Base-by-base conservation (phyloP, 2,113 vertebrate species). In the Chlorodrepanis virens region DNA sequence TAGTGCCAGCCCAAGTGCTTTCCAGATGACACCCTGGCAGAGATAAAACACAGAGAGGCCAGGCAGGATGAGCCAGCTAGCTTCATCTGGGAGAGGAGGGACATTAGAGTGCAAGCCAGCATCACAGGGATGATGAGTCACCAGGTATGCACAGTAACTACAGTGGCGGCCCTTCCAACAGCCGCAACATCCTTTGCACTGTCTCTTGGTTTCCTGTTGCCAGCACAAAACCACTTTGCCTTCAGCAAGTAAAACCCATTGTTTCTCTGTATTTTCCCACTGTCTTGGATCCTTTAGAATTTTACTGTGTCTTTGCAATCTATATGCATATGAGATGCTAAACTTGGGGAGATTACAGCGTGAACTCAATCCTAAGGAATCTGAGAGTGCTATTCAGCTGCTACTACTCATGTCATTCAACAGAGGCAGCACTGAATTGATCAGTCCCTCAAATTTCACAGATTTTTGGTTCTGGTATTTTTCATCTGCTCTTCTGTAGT, bases 201-300 rank as follows among this genome's bases (percentile, higher is more conserved):
- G 13, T 53, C 45, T 90, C 56, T 94, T 63, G 11, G 40, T 78
- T 94, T 95, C 93, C 95, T 90, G 94, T 94, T 94, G 52, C 50
- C 68, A 89, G 60, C 31, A 17, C 39, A 86, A 88, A 88, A 71
- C 0, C 40, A 24, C 21, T 71, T 87, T 87, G 28, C 77, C 25
- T 94, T 79, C 45, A 93, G 53, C 50, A 76, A 61, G 45, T 50
- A 76, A 83, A 79, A 68, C 19, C 18, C 39, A 13, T 76, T 72
- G n/a, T 39, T 91, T 84, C 74, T 78, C n/a, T 78, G 3, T 47
- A n/a, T 95, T 54, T 65, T 9, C 20, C 21, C 19, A 13, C 15
- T 82, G 28, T n/a, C 53, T 70, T 50, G 31, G 33, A 61, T 77
- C 31, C 29, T 44, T 72, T 39, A n/a, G 42, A 42, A 33, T 75